Conservation (phyloP, 1,140 invertebrate species). For the Agrypnia vestita region DNA sequence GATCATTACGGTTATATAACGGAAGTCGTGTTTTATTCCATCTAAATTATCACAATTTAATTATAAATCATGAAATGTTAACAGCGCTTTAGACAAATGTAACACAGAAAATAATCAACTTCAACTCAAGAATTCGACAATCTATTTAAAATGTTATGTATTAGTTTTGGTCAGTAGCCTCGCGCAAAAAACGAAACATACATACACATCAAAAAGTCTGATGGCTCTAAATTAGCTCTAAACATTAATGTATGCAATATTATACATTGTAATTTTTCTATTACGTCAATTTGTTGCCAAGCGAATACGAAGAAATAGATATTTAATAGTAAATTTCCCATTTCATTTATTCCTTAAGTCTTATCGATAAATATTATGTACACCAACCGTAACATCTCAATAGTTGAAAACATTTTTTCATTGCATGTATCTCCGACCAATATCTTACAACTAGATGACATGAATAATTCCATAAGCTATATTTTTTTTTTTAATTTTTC, state of each 20-base stretch:
- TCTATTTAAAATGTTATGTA: no score
- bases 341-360: not conserved
- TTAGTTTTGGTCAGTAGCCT: no score
- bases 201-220: no score
- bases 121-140: no score
- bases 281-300: not conserved
- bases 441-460: conserved; percentile 42
- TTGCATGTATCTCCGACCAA: conserved; percentile 28
- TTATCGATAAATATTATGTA: not conserved
- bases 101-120: no score
- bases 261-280: not conserved
- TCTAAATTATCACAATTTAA: not conserved
- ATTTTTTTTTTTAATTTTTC: conserved; percentile 32
- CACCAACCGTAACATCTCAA: not conserved
- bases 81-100: not conserved
- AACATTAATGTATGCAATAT: not conserved
- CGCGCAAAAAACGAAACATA: no score
- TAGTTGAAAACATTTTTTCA: not conserved
- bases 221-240: no score
- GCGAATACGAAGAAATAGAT: not conserved
- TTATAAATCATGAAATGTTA: conserved; percentile 1
- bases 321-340: not conserved
- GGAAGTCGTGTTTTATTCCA: not conserved
- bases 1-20: not conserved
- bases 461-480: conserved; percentile 43